Base-by-base conservation (phyloP, 2,888 invertebrate genomes). In the Melitaea athalia region DNA sequence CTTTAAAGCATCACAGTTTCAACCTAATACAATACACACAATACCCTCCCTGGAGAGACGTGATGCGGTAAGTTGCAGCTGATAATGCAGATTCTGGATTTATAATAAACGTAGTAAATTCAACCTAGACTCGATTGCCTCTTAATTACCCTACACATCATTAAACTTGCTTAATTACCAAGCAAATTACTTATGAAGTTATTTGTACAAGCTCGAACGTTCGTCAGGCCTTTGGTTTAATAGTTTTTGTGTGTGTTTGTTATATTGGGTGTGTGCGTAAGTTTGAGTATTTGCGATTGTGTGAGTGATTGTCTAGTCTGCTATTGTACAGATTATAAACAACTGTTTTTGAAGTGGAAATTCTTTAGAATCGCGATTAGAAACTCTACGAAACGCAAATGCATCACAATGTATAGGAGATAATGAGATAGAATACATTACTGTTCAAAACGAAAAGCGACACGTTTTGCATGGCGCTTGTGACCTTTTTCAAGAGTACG, bases 31-130 rank as follows among this genome's bases (percentile, higher is more conserved):
- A 70, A 74, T 72, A 72, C 70, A 72, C 76, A 81, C 80, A 81
- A 80, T 77, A 76, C 78, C 74, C 73, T 78, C 82, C 81, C 80
- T 71, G 71, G 81, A 78, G 83, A 78, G 70, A 69, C 72, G 31
- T 55, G 61, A 61, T 69, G 72, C 67, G 69, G 64, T 53, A 62
- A 67, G 67, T 64, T 69, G 67, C 72, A 63, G 60, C 63, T 67
- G 53, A 67, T 67, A 69, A 59, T 61, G 68, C 64, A 42, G 50
- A 45, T 15, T 43, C 63, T 11, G 12, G 61, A 49, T 33, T 24
- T 17, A 42, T 67, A 49, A 64, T 50, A 45, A 59, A 64, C 57
- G 64, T 47, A 45, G 55, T 10, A 64, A 59, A 49, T 63, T 57
- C 62, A 57, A 62, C 15, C 57, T 11, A n/a, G 17, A 6, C 50